Percentiles rank a stretch among this genome's conserved stretches.
phyloP scores from a whole-genome alignment of 1,140 invertebrate genomes.

The Euschistus heros region DNA sequence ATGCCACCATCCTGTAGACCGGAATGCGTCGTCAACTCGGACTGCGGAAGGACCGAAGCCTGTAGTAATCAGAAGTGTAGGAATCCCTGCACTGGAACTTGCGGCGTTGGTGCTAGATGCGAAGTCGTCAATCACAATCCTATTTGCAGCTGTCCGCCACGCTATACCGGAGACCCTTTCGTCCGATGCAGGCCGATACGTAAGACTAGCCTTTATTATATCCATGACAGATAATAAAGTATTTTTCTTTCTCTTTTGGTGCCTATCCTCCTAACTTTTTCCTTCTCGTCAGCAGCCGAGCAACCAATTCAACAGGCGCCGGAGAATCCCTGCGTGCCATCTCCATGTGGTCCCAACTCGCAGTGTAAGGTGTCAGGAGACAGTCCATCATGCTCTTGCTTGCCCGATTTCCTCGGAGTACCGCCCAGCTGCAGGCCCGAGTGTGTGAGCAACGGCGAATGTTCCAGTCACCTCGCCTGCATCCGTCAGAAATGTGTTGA shows the following conservation, averaged over 20 bases:
- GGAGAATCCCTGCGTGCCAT: slow-evolving; percentile 40
- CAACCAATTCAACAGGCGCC: slow-evolving; percentile 31
- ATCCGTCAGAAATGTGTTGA: slow-evolving; percentile 45
- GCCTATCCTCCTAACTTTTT: neutral
- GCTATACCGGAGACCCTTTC: slow-evolving; percentile 62
- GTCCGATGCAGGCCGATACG: slow-evolving; percentile 54
- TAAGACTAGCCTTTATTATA: slow-evolving; percentile 6
- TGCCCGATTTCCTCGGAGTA: slow-evolving; percentile 37
- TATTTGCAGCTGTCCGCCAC: slow-evolving; percentile 52
- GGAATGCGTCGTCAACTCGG: slow-evolving; percentile 43
- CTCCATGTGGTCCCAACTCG: slow-evolving; percentile 53
- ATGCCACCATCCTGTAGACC: slow-evolving; percentile 40
- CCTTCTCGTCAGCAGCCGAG: slow-evolving; percentile 19
- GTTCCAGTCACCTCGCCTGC: slow-evolving; percentile 42
- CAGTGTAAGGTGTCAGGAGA: slow-evolving; percentile 46
- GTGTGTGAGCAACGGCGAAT: slow-evolving; percentile 44
- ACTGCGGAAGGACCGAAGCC: slow-evolving; percentile 41
- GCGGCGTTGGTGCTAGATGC: slow-evolving; percentile 50
- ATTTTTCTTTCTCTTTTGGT: neutral
- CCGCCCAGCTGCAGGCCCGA: slow-evolving; percentile 44
- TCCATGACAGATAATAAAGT: neutral
- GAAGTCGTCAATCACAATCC: slow-evolving; percentile 52
- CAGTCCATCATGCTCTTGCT: slow-evolving; percentile 47
- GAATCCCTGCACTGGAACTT: slow-evolving; percentile 44
- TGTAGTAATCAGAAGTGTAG: slow-evolving; percentile 45